Conservation (phyloP, 2,888 invertebrate species). For the Oligia latruncula region DNA sequence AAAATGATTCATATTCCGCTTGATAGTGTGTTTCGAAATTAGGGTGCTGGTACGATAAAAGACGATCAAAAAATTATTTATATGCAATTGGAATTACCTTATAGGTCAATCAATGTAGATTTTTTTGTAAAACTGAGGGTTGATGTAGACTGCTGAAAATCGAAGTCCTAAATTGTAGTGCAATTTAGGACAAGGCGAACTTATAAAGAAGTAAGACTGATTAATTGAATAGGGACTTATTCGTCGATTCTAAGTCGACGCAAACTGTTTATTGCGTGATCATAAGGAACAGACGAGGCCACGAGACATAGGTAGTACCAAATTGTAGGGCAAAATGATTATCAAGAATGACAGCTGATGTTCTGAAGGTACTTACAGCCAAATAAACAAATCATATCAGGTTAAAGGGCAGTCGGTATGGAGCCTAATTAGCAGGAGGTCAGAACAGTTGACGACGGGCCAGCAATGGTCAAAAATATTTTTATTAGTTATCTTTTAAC, state of each 20-base stretch:
- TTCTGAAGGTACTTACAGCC: conserved; percentile 28
- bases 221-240: neutral
- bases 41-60: neutral
- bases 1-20: too few relatives aligned
- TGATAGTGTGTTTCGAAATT: too few relatives aligned
- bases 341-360: conserved; percentile 12
- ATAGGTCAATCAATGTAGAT: neutral
- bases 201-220: neutral
- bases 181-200: neutral
- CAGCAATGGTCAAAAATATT: neutral
- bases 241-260: neutral
- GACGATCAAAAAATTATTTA: neutral
- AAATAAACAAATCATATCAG: conserved; percentile 42
- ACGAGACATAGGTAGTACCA: conserved; percentile 4
- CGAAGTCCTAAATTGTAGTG: neutral
- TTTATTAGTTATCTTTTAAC: too few relatives aligned
- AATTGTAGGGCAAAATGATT: conserved; percentile 38
- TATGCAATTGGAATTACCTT: neutral
- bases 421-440: conserved; percentile 25
- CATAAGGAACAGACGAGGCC: conserved; percentile 14
- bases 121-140: neutral
- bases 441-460: conserved; percentile 18
- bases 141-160: neutral
- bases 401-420: conserved; percentile 31
- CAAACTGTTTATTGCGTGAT: neutral